Conservation (phyloP, 2,888 invertebrate genomes). For the Acanthosepion lycidas region DNA sequence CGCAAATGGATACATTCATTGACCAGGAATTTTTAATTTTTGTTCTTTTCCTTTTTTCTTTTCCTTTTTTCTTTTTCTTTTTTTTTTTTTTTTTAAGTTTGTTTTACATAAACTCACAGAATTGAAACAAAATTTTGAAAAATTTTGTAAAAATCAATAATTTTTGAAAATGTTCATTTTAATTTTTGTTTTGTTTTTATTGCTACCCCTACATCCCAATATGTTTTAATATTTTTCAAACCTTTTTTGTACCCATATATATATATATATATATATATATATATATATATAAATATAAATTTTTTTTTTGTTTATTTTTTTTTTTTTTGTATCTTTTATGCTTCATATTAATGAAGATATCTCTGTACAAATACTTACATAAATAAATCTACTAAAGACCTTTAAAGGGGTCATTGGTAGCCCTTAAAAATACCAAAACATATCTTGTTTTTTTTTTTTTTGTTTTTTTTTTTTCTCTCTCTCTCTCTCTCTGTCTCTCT, state of each 20-base stretch:
- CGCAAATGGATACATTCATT: background rate
- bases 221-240: background rate
- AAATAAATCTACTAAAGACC: background rate
- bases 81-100: background rate
- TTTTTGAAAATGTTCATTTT: background rate
- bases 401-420: background rate
- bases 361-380: background rate
- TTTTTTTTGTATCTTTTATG: background rate
- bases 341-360: background rate
- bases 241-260: background rate
- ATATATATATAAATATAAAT: background rate
- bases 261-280: constrained; percentile 2
- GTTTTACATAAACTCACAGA: background rate
- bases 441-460: background rate
- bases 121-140: background rate
- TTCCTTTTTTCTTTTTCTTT: background rate
- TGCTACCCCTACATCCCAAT: background rate
- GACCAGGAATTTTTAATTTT: background rate
- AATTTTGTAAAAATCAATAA: background rate
- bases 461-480: background rate
- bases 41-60: too few species aligned
- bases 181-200: background rate
- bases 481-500: too few species aligned
- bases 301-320: too few species aligned
- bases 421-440: background rate